Percentiles rank a stretch among this genome's conserved stretches.
These are phyloP conservation scores for Chesias legatella DNA, from an alignment of 2,888 invertebrate genomes.

Conservation along the genomic window DNA sequence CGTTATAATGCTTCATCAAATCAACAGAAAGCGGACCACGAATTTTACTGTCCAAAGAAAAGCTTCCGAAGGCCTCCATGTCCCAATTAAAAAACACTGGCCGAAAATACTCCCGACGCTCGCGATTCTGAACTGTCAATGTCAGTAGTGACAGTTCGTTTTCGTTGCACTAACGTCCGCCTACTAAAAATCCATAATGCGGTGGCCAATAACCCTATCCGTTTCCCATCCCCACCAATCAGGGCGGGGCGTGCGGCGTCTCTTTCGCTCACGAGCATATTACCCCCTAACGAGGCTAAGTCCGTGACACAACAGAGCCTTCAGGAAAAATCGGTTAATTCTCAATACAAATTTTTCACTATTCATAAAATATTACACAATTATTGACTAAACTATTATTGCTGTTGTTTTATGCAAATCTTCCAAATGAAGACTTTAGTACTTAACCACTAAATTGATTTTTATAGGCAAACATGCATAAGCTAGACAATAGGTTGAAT, in stretches of 20 bases:
- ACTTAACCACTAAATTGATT: too few species aligned
- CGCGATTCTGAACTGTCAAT: conserved; percentile 63
- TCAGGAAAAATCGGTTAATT: conserved; percentile 9
- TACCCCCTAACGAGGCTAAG: conserved; percentile 43
- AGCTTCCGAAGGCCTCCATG: conserved; percentile 50
- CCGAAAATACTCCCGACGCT: conserved; percentile 30
- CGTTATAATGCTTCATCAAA: conserved; percentile 45
- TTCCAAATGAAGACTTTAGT: too few species aligned
- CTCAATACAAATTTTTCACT: conserved; percentile 2
- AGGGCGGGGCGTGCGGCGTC: conserved; percentile 65
- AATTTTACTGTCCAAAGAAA: conserved; percentile 43
- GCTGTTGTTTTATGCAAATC: too few species aligned
- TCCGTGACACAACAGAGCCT: conserved; percentile 37
- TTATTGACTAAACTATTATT: too few species aligned
- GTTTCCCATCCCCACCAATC: conserved; percentile 60
- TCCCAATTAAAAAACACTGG: conserved; percentile 29
- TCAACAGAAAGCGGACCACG: conserved; percentile 50
- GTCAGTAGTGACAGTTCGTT: conserved; percentile 47
- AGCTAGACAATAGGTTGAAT: too few species aligned
- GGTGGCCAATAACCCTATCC: conserved; percentile 62
- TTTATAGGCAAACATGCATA: too few species aligned
- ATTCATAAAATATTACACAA: too few species aligned
- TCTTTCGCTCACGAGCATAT: conserved; percentile 64
- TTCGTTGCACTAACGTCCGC: conserved; percentile 47
- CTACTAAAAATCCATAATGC: conserved; percentile 73